Conservation (phyloP, 2,113 vertebrate species). For the Echinops telfairi region DNA sequence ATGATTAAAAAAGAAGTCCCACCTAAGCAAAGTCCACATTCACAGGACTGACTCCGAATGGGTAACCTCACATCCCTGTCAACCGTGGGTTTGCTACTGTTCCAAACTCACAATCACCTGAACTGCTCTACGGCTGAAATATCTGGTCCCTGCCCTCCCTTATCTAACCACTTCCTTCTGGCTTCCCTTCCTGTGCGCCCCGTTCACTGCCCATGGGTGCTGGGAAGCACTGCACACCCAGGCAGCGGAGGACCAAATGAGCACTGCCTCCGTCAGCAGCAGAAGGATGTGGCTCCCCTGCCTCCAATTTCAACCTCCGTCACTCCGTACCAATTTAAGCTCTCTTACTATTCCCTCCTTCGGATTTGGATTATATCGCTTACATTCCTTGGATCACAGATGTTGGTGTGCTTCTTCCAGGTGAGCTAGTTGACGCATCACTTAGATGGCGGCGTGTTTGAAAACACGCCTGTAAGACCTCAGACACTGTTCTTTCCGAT, state of each 20-base stretch:
- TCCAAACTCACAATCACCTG: not conserved
- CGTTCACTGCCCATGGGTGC: not conserved
- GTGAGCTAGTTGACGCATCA: too few species aligned
- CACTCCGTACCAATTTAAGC: too few species aligned
- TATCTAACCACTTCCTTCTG: not conserved
- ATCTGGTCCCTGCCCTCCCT: not conserved
- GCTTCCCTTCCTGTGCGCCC: not conserved
- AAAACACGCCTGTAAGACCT: too few species aligned
- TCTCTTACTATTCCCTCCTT: too few species aligned
- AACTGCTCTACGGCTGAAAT: slow-evolving; percentile 41
- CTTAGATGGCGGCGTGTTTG: too few species aligned
- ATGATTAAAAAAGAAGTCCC: too few species aligned
- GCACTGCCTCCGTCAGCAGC: not conserved
- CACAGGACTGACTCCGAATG: not conserved
- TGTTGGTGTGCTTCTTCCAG: too few species aligned
- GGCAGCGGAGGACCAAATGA: not conserved
- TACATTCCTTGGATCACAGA: too few species aligned
- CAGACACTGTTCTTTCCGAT: too few species aligned
- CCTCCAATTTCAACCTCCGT: not conserved
- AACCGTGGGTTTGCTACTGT: not conserved
- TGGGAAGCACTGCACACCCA: not conserved
- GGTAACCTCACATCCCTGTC: not conserved
- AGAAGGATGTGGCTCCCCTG: not conserved
- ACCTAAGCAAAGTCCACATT: not conserved
- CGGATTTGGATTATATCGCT: too few species aligned